Conservation (phyloP, 2,113 vertebrate genomes). For the Gymnogyps californianus region DNA sequence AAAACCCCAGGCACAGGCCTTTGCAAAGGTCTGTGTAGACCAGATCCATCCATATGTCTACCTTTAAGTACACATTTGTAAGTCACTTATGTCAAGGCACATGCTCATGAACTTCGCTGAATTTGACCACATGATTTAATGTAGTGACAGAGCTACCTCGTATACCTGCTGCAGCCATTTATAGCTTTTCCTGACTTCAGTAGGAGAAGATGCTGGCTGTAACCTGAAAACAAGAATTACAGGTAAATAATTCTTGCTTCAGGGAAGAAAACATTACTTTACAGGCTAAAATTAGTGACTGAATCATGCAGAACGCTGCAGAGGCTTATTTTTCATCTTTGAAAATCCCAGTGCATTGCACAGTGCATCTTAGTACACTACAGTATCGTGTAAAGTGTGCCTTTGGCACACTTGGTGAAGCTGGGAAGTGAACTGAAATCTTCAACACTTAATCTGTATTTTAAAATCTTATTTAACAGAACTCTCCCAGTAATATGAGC, state of each 20-base stretch:
- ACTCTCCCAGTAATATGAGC: slow-evolving; percentile 96
- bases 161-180: not conserved
- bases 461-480: slow-evolving; percentile 77
- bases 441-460: slow-evolving; percentile 9
- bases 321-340: not conserved
- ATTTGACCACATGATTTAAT: not conserved
- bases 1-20: not conserved
- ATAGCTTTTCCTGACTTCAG: not conserved
- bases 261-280: not conserved
- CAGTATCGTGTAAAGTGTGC: not conserved
- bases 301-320: not conserved
- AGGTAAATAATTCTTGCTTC: not conserved
- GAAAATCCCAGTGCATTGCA: not conserved
- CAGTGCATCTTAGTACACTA: not conserved
- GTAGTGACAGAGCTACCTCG: not conserved
- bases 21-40: not conserved
- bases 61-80: not conserved
- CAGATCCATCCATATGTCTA: not conserved
- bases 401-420: not conserved
- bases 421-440: not conserved
- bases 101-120: not conserved
- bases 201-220: not conserved
- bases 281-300: not conserved
- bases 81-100: not conserved
- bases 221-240: not conserved